Base-by-base conservation (phyloP, 2,113 vertebrate species). In the Pleuronectes platessa region DNA sequence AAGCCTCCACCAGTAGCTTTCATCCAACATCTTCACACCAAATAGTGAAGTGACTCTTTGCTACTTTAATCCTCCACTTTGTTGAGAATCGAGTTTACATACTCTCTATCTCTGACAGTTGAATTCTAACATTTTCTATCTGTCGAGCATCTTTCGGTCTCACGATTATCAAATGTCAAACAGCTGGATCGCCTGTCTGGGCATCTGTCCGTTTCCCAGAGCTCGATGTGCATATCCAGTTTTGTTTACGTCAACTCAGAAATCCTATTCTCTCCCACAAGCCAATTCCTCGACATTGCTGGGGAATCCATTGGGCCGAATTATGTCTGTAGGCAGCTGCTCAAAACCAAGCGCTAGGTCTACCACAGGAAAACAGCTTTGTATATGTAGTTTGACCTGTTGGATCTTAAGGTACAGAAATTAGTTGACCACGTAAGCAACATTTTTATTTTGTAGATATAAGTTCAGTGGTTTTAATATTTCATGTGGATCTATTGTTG, bases 91-190 rank as follows among this genome's bases (percentile, higher is more conserved):
- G 18, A 7, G 23, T 58, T 14, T 27, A 26, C 14, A 58, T 26
- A 2, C 31, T 21, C 0, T 5, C 2, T 2, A 14, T 40, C 45
- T 67, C 26, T 69, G 12, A 66, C 49, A 73, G 42, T 45, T 61
- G 31, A 83, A 61, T 72, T 15, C 31, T 65, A n/a, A 62, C 37
- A 31, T 60, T 51, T 70, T 31, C 20, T 13, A 42, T 74, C 31
- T 35, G 40, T 66, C 17, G 1, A 11, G 47, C 23, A 14, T 71
- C 60, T 56, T 55, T 79, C 67, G 72, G 65, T 92, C 90, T 85
- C 91, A 90, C 86, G 78, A 80, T 89, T 87, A 90, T 92, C 84
- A 76, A 54, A 84, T 92, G 85, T 88, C 84, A 74, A 87, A 86
- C 90, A 92, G 92, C 91, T 94, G 93, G 85, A 88, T 68, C 7